phyloP scores from a whole-genome alignment of 2,888 invertebrate species.

The Xanthorhoe designata region DNA sequence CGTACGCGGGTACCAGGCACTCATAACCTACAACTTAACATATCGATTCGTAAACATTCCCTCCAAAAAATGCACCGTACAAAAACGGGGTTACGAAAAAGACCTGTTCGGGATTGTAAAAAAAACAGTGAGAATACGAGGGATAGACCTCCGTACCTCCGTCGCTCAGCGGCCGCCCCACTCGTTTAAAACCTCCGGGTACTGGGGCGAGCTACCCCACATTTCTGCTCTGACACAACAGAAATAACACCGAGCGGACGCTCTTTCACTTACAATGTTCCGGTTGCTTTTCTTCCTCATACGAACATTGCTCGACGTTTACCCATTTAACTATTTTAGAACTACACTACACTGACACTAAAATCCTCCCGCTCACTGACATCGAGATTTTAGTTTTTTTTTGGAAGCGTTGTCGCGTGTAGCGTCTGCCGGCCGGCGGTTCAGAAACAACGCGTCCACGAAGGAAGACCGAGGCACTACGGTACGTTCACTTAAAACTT shows the following conservation, averaged over 20 bases:
- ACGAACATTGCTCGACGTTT: constrained; percentile 84
- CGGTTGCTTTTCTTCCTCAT: constrained; percentile 85
- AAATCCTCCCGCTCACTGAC: constrained; percentile 78
- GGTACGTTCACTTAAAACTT: constrained; percentile 82
- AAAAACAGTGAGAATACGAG: constrained; percentile 78
- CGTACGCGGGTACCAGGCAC: constrained; percentile 58
- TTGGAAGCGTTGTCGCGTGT: constrained; percentile 85
- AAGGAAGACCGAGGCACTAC: constrained; percentile 81
- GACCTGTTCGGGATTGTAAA: constrained; percentile 73
- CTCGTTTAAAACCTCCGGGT: constrained; percentile 70
- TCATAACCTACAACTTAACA: constrained; percentile 69
- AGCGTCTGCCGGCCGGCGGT: constrained; percentile 89
- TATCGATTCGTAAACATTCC: constrained; percentile 76
- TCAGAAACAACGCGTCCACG: constrained; percentile 48
- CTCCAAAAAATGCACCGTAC: constrained; percentile 74
- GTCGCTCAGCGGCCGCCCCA: constrained; percentile 77
- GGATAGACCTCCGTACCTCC: constrained; percentile 83
- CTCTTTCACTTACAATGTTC: constrained; percentile 82
- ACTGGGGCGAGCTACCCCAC: constrained; percentile 76
- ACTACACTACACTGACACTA: constrained; percentile 81
- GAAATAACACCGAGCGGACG: constrained; percentile 70
- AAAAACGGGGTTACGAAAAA: constrained; percentile 78
- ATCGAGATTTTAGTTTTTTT: constrained; percentile 74
- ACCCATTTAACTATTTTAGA: constrained; percentile 84
- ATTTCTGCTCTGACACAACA: constrained; percentile 74